A percentile compares a stretch with the other conserved stretches of the same genome.
Conservation (phyloP, 1,140 invertebrate species). For the Aethina tumida region DNA sequence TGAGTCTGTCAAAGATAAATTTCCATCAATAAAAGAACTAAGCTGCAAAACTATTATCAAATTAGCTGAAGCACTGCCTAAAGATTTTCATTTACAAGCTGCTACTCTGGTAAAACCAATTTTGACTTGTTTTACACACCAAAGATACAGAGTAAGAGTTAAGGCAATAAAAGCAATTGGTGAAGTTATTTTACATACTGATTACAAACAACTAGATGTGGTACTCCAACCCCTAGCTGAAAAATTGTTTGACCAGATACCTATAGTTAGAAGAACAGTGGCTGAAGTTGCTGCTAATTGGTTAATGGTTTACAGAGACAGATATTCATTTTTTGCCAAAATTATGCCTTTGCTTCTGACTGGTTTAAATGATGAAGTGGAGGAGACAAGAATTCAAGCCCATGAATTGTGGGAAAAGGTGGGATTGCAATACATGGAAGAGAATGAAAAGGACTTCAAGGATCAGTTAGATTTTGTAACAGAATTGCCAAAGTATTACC, state of each 20-base stretch:
- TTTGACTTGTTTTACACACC: constrained; percentile 60
- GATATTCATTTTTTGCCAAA: constrained; percentile 69
- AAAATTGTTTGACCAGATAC: constrained; percentile 62
- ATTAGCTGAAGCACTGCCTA: constrained; percentile 51
- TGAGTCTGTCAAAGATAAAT: constrained; percentile 62
- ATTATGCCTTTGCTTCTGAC: constrained; percentile 68
- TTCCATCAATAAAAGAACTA: constrained; percentile 66
- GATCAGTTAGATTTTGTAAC: constrained; percentile 60
- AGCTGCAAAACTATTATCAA: constrained; percentile 60
- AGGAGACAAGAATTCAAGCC: constrained; percentile 48
- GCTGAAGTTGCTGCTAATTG: constrained; percentile 55
- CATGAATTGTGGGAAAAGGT: constrained; percentile 53
- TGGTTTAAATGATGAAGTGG: constrained; percentile 58
- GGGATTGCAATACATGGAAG: constrained; percentile 57
- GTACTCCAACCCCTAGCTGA: constrained; percentile 52
- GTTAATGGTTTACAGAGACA: constrained; percentile 57
- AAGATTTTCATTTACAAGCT: constrained; percentile 62
- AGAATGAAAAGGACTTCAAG: constrained; percentile 68
- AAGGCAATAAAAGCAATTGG: constrained; percentile 61
- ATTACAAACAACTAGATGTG: constrained; percentile 47
- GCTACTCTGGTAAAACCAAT: constrained; percentile 64
- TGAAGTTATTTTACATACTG: constrained; percentile 30
- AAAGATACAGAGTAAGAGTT: constrained; percentile 69
- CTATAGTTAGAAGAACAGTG: constrained; percentile 55
- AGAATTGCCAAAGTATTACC: constrained; percentile 51